Conservation (phyloP, 2,888 invertebrate genomes). For the Leptarthrus brevirostris region DNA sequence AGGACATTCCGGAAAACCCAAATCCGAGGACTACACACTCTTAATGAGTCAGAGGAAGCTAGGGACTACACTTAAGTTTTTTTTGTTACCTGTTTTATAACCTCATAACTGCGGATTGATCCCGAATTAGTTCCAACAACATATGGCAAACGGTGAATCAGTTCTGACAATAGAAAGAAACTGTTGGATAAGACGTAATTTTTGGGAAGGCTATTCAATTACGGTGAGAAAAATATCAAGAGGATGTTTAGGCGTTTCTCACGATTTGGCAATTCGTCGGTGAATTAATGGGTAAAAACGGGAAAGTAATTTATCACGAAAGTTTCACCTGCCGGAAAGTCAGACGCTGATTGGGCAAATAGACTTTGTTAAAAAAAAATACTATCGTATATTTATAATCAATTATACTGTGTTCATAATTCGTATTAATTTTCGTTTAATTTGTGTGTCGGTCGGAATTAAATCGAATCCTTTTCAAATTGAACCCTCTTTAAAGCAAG, state of each 20-base stretch:
- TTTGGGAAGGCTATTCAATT: slow-evolving; percentile 26
- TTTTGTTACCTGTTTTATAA: slow-evolving; percentile 25
- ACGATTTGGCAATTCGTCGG: slow-evolving; percentile 16
- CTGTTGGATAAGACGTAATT: slow-evolving; percentile 11
- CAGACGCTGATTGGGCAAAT: background rate
- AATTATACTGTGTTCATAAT: too few relatives aligned
- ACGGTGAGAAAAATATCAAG: slow-evolving; percentile 16
- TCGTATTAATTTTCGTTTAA: too few relatives aligned
- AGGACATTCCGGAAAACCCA: background rate
- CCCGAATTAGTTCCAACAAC: slow-evolving; percentile 42
- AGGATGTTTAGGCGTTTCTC: background rate
- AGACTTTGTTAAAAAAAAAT: too few relatives aligned
- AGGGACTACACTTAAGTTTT: slow-evolving; percentile 4
- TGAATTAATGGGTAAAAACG: slow-evolving; percentile 10
- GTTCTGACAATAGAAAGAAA: slow-evolving; percentile 13
- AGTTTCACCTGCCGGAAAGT: background rate
- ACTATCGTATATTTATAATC: too few relatives aligned
- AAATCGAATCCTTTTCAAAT: too few relatives aligned
- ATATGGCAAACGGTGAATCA: slow-evolving; percentile 26
- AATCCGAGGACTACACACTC: background rate
- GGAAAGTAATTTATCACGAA: slow-evolving; percentile 5
- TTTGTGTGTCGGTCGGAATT: too few relatives aligned
- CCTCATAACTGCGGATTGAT: slow-evolving; percentile 8
- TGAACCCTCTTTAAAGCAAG: too few relatives aligned
- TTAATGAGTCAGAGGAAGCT: slow-evolving; percentile 5